A percentile compares a stretch with the other conserved stretches of the same genome.
Evolutionary conservation across 1,140 invertebrate genomes (phyloP).

Genomic region (Charaxes varanes): DNA sequence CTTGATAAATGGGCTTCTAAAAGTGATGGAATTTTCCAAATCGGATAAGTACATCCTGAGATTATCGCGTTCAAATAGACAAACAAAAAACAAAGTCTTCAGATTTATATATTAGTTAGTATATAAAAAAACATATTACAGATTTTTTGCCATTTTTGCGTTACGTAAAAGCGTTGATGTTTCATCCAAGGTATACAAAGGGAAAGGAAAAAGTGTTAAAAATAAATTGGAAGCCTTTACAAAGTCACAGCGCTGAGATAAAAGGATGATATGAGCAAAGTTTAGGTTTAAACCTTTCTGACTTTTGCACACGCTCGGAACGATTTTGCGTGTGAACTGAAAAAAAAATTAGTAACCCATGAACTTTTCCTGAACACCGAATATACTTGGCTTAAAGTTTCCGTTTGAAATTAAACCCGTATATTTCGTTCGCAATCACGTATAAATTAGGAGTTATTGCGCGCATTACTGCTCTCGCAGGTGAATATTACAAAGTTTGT

Average conservation of each 20-base stretch:
- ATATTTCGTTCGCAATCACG: conserved; percentile 16
- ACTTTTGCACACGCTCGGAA: conserved; percentile 19
- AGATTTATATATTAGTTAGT: no score
- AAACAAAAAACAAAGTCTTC: no score
- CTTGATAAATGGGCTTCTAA: no score
- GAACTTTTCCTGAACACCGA: conserved; percentile 25
- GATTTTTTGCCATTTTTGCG: no score
- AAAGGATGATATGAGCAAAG: conserved; percentile 16
- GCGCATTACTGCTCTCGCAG: conserved; percentile 1
- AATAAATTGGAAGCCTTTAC: background rate
- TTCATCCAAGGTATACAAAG: no score
- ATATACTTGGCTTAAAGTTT: conserved; percentile 31
- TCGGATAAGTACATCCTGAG: no score
- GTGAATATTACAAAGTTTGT: conserved; percentile 1
- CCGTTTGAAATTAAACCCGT: conserved; percentile 27
- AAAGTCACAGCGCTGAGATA: conserved; percentile 11
- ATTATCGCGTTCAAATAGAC: no score
- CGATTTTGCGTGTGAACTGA: conserved; percentile 32
- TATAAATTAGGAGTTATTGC: conserved; percentile 7
- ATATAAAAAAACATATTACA: no score
- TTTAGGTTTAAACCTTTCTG: conserved; percentile 21
- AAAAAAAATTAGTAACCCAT: conserved; percentile 32
- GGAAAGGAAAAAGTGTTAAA: background rate
- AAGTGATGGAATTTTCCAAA: no score
- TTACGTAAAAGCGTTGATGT: no score